A percentile compares a stretch with the other conserved stretches of the same genome.
phyloP scores from a whole-genome alignment of 2,113 vertebrate genomes.

The Coracopsis vasa region DNA sequence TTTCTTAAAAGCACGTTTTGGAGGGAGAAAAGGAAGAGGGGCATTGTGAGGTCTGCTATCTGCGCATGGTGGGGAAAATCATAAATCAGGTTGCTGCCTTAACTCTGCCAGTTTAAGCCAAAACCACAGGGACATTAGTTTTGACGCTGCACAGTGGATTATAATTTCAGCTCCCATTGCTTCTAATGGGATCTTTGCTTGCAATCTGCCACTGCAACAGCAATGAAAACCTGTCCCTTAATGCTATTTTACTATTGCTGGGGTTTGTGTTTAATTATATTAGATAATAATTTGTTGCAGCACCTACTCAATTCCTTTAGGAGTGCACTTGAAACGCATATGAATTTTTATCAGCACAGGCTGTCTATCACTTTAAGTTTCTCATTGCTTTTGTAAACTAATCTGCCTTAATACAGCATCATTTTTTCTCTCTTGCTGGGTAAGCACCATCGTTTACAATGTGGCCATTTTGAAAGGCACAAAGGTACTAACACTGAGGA shows the following conservation, averaged over 20 bases:
- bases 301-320: background rate
- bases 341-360: slow-evolving; percentile 44
- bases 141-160: background rate
- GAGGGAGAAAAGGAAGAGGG: background rate
- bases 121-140: slow-evolving; percentile 40
- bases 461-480: slow-evolving; percentile 4
- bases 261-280: slow-evolving; percentile 54
- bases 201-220: slow-evolving; percentile 16
- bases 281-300: slow-evolving; percentile 31
- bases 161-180: slow-evolving; percentile 44
- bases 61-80: background rate
- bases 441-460: background rate
- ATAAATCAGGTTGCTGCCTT: background rate
- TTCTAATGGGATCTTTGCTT: slow-evolving; percentile 39
- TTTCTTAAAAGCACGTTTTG: background rate
- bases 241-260: slow-evolving; percentile 35
- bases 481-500: background rate
- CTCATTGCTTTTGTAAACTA: background rate
- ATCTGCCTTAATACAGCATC: background rate
- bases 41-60: background rate
- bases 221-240: slow-evolving; percentile 33
- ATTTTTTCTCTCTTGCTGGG: background rate
- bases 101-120: slow-evolving; percentile 16
- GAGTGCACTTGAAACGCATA: background rate
- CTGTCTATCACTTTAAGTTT: background rate